Percentiles rank a stretch among this genome's conserved stretches.
These are phyloP conservation scores for Numida meleagris DNA, from an alignment of 2,113 vertebrate genomes.

Conservation along the genomic window DNA sequence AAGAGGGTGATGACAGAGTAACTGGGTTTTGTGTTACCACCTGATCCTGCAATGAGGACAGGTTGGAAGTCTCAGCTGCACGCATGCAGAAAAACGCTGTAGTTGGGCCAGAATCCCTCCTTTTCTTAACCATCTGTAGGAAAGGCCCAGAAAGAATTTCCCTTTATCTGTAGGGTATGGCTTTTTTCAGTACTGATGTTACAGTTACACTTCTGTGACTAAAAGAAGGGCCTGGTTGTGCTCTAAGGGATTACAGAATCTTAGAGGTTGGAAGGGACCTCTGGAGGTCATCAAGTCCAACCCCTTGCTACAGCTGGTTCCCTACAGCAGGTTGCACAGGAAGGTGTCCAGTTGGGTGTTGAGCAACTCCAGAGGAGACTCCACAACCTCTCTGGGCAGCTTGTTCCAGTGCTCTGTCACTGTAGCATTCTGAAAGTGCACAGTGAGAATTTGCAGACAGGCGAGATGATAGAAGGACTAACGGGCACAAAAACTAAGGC, in stretches of 20 bases:
- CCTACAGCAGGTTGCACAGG: neutral
- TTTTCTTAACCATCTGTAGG: neutral
- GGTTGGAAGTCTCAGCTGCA: neutral
- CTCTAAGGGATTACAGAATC: neutral
- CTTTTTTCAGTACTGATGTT: neutral
- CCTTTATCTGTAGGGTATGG: neutral
- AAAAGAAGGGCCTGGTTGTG: neutral
- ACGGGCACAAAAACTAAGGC: neutral
- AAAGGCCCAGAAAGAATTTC: neutral
- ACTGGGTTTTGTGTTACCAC: neutral
- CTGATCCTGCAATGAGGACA: neutral
- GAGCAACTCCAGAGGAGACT: neutral
- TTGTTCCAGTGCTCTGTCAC: neutral
- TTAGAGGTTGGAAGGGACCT: neutral
- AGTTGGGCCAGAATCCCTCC: neutral
- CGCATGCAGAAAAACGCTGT: neutral
- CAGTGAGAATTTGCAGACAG: neutral
- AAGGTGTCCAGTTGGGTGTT: neutral
- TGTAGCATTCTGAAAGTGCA: neutral
- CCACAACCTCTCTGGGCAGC: neutral
- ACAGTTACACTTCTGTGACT: neutral
- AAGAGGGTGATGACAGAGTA: neutral
- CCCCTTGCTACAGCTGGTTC: neutral
- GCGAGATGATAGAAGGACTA: neutral
- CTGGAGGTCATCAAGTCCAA: neutral